Evolutionary conservation across 2,113 vertebrate genomes (phyloP).

Genomic region (Macaca nemestrina): DNA sequence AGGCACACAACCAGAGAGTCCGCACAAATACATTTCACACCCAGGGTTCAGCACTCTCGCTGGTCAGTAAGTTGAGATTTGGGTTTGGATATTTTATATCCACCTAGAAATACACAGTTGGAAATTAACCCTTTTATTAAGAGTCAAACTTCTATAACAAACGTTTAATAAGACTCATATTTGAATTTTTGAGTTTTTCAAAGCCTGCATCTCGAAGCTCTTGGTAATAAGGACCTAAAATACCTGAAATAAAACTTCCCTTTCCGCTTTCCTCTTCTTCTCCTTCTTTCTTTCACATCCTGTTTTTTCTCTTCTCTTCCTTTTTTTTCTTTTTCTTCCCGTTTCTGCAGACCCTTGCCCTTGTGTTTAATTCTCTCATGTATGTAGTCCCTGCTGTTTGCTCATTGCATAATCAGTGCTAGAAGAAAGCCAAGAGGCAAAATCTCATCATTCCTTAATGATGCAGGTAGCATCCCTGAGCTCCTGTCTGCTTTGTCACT

Average conservation of each 20-base stretch:
- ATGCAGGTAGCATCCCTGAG: not conserved
- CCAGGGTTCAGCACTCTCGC: not conserved
- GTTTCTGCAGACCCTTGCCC: not conserved
- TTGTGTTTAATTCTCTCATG: not conserved
- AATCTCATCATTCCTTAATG: not conserved
- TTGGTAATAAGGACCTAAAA: not conserved
- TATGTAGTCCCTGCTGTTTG: slow-evolving; percentile 54
- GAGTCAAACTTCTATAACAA: not conserved
- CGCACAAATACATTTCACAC: too few relatives aligned
- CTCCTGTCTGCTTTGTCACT: not conserved
- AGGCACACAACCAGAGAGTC: not conserved
- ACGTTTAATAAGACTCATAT: not conserved
- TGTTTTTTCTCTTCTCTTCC: not conserved
- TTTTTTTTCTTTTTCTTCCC: not conserved
- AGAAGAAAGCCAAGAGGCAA: not conserved
- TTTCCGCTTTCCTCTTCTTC: not conserved
- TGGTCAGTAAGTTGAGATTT: not conserved
- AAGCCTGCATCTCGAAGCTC: not conserved
- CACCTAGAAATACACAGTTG: not conserved
- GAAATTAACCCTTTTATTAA: not conserved
- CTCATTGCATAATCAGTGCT: not conserved
- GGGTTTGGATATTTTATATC: not conserved
- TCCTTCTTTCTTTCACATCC: not conserved
- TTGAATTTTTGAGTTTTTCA: slow-evolving; percentile 27
- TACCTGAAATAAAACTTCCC: not conserved